These are phyloP conservation scores for Nebria ingens DNA, from an alignment of 1,140 invertebrate genomes.

Conservation along the genomic window DNA sequence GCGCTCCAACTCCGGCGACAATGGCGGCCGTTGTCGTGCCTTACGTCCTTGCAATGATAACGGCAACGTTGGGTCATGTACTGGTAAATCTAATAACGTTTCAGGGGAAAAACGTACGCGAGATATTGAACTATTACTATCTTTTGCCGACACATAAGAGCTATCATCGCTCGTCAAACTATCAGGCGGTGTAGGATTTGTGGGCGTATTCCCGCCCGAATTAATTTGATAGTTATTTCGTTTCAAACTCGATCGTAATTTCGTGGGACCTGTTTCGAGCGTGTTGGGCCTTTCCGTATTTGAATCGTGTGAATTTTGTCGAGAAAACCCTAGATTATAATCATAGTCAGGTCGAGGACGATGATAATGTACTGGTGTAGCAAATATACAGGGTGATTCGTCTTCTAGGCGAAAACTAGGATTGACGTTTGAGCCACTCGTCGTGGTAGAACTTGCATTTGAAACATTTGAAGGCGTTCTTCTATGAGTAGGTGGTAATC, in stretches of 20 bases:
- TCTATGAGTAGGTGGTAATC: conserved; percentile 44
- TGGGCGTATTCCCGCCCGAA: conserved; percentile 62
- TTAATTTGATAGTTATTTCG: conserved; percentile 54
- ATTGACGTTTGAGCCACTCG: conserved; percentile 36
- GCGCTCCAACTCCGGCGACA: conserved; percentile 41
- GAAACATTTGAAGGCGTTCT: conserved; percentile 62
- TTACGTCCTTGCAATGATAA: conserved; percentile 47
- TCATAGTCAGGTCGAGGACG: conserved; percentile 35
- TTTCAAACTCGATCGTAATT: conserved; percentile 64
- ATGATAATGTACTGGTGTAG: conserved; percentile 37
- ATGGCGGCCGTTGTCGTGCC: conserved; percentile 39
- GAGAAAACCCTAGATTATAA: conserved; percentile 31
- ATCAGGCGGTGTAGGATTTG: conserved; percentile 75
- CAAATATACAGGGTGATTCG: conserved; percentile 39
- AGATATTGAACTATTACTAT: conserved; percentile 50
- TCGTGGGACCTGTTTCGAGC: conserved; percentile 49
- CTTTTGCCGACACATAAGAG: conserved; percentile 73
- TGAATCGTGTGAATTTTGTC: conserved; percentile 47
- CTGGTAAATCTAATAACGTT: conserved; percentile 38
- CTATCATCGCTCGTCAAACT: conserved; percentile 74
- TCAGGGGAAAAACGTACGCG: conserved; percentile 73
- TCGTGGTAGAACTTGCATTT: conserved; percentile 48
- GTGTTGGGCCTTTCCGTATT: conserved; percentile 60
- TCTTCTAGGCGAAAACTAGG: conserved; percentile 55
- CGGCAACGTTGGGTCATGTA: conserved; percentile 52